Evolutionary conservation across 1,140 invertebrate genomes (phyloP).

Genomic region (Dryas iulia): DNA sequence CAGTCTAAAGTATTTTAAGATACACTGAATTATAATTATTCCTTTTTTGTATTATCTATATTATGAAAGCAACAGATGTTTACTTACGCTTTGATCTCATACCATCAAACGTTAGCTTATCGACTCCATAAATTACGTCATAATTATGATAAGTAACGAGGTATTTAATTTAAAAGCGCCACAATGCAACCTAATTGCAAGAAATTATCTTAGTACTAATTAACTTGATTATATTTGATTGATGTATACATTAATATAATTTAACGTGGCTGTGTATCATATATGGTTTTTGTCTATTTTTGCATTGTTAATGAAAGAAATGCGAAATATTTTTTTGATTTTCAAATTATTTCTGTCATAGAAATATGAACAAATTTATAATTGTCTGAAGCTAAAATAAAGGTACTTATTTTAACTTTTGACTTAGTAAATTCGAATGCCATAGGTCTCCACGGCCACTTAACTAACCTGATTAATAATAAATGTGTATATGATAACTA

Average conservation of each 20-base stretch:
- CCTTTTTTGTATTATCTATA: constrained; percentile 23
- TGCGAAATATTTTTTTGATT: background rate
- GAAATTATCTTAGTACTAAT: constrained; percentile 35
- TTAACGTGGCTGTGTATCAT: constrained; percentile 5
- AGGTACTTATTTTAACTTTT: background rate
- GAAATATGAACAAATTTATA: background rate
- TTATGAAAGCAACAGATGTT: constrained; percentile 43
- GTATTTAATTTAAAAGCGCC: constrained; percentile 33
- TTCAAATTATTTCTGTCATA: constrained; percentile 1
- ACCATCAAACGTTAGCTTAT: constrained; percentile 55
- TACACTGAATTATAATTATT: background rate
- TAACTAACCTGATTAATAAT: too few relatives aligned
- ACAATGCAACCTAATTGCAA: constrained; percentile 36
- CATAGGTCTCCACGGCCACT: too few relatives aligned
- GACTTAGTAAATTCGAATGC: background rate
- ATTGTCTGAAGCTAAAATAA: background rate
- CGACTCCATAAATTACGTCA: constrained; percentile 50
- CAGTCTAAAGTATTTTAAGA: background rate
- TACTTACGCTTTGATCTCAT: constrained; percentile 41
- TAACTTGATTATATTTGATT: constrained; percentile 28
- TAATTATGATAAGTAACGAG: constrained; percentile 53
- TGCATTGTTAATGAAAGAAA: background rate
- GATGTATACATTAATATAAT: constrained; percentile 18
- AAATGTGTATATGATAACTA: too few relatives aligned
- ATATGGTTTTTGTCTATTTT: background rate